Base-by-base conservation (phyloP, 2,797 vertebrate species). In the Steatocranus sp. region DNA sequence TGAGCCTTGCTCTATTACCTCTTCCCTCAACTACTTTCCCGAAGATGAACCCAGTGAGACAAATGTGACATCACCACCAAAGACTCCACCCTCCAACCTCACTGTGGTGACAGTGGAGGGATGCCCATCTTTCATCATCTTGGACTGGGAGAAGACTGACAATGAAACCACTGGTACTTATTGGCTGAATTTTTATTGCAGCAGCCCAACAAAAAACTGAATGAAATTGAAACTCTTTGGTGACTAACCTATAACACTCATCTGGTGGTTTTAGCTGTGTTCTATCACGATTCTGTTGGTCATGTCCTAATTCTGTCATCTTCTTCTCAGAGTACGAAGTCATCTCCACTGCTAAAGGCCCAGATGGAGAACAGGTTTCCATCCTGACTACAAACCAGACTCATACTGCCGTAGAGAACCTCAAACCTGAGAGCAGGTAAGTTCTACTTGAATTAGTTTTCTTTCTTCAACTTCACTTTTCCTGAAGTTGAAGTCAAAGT, bases 61-160 rank as follows among this genome's bases (percentile, higher is more conserved):
- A 1, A 97, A 96, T 17, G 93, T 96, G 77, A 96, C 95, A 2
- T 95, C 90, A 74, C 95, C 97, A 10, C 98, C 98, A 0, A 96
- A 91, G 86, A 95, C 95, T 73, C 95, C 97, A 2, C 98, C 98
- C 10, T 97, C 97, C 36, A 99, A 99, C 89, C 96, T 99, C 85
- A 99, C 98, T 0, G 97, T 99, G 86, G 97, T 99, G 82, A 99
- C 98, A 0, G 98, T 99, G 56, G 98, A 99, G 82, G 98, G 98
- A 7, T 99, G 98, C 66, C 96, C 98, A 1, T 97, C 97, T 8
- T 99, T 99, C 23, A 91, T 99, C 91, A 98, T 99, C 91, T 75
- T 99, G 76, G 97, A 98, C 91, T 99, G 98, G 98, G 93, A 98
- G 63, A 97, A 97, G 75, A 95, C 96, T 0, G 94, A 97, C 86